Base-by-base conservation (phyloP, 2,888 invertebrate species). In the Caenorhabditis virilis region DNA sequence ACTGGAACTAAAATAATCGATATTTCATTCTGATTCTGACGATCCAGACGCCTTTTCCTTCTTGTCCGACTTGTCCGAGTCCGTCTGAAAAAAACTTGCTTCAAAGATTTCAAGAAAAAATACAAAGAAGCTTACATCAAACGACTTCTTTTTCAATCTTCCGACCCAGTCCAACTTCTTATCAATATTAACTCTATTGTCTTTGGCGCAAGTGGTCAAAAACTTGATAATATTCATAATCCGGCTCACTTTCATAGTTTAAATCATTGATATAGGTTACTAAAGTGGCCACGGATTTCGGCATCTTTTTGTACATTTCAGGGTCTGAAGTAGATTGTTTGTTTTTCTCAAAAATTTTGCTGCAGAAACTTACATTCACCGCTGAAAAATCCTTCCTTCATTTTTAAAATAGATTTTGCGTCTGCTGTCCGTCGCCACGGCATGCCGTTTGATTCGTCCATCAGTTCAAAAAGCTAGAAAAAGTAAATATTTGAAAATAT, bases 91-190 rank as follows among this genome's bases (percentile, higher is more conserved):
- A n/a, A n/a, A n/a, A n/a, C n/a, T n/a, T n/a, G n/a, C n/a, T n/a
- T n/a, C n/a, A n/a, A n/a, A n/a, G n/a, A n/a, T n/a, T n/a, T n/a
- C n/a, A n/a, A n/a, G n/a, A n/a, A n/a, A n/a, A n/a, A n/a, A n/a
- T n/a, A n/a, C n/a, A n/a, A n/a, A n/a, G n/a, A n/a, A n/a, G n/a
- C n/a, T n/a, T n/a, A n/a, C 41, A 2, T 58, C 64, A 27, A 64
- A 59, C 41, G 47, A 49, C 45, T 61, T 58, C 48, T 66, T 63
- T 25, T 57, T 66, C 65, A 67, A 39, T 20, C 47, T 60, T n/a
- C 59, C 59, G 1, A 53, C 25, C 71, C 71, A 71, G 45, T 71
- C 71, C 20, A 64, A 27, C 16, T 64, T 61, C 30, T 50, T 27
- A n/a, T 63, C 63, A 22, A 57, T 46, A 11, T 53, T 53, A 2